Evolutionary conservation across 2,113 vertebrate genomes (phyloP).

Genomic region (Mormyrus lacerda): DNA sequence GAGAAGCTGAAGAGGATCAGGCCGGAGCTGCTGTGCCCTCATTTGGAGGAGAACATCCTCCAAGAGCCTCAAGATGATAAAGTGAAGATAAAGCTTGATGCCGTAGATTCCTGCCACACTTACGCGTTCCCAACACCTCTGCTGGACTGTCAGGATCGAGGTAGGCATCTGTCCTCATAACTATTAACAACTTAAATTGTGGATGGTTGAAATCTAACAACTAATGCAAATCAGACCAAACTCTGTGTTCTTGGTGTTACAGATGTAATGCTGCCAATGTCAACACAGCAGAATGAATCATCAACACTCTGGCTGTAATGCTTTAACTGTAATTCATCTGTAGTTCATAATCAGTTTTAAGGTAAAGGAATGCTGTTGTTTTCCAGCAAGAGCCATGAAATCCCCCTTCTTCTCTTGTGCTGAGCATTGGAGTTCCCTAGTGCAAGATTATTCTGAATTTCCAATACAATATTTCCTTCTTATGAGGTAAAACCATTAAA

Average conservation of each 20-base stretch:
- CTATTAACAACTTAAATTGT: background rate
- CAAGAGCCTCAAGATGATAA: slow-evolving; percentile 1
- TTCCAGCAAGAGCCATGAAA: background rate
- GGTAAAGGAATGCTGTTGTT: background rate
- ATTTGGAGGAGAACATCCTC: background rate
- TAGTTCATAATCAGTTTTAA: background rate
- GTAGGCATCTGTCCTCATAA: slow-evolving; percentile 54
- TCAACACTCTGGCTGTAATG: background rate
- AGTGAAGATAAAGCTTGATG: slow-evolving; percentile 54
- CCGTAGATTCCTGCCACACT: slow-evolving; percentile 74
- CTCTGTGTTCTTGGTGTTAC: background rate
- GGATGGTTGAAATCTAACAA: no score
- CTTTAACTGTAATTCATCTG: background rate
- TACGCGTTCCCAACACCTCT: slow-evolving; percentile 77
- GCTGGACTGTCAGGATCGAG: slow-evolving; percentile 84
- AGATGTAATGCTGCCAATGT: background rate
- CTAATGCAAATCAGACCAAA: background rate
- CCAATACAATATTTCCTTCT: background rate
- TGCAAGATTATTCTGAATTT: background rate
- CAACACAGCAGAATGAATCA: background rate
- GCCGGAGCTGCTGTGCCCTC: slow-evolving; percentile 65
- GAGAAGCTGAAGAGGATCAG: slow-evolving; percentile 76
- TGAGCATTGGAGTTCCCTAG: background rate
- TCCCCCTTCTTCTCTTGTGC: background rate
- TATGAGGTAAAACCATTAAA: background rate